Base-by-base conservation (phyloP, 2,888 invertebrate species). In the Caenorhabditis sp. region DNA sequence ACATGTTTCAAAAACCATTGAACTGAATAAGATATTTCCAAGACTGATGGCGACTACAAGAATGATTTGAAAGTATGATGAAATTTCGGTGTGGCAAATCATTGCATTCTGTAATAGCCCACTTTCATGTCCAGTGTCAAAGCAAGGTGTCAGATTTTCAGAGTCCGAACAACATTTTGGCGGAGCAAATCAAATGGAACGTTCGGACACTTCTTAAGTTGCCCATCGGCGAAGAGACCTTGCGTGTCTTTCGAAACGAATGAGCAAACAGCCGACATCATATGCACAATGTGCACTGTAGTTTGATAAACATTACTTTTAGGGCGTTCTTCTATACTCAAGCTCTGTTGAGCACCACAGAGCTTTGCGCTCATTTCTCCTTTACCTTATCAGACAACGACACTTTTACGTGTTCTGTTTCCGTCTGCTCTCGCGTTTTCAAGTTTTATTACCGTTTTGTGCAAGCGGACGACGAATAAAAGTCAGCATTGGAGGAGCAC, bases 231-330 rank as follows among this genome's bases (percentile, higher is more conserved):
- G 61, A 75, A 68, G 59, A 68, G 61, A 68, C 76, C 54, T 77
- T 69, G 69, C 77, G 77, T 77, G 69, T 64, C 56, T 54, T 69
- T 64, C 54, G 77, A 77, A 77, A 68, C 77, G 63, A 77, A 77
- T 70, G 70, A 77, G 69, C 77, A 77, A 77, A 79, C 58, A 64
- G 59, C 63, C 69, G 56, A 70, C 70, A n/a, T 49, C 61, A 70
- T 70, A 79, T 70, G 79, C 79, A 79, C 64, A 77, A 35, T 77
- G 70, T 70, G 70, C 77, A 64, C 79, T 79, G 64, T 69, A 79
- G 79, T 79, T 72, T 79, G 70, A 64, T 79, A 79, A 79, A 79
- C 70, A 79, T 79, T 79, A 79, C 79, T 79, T 79, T 41, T 70
- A 61, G 59, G 51, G 56, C 66, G 58, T 38, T 66, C 56, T 56